Evolutionary conservation across 2,797 vertebrate genomes (phyloP).

Genomic region (Gadopsis marmoratus): DNA sequence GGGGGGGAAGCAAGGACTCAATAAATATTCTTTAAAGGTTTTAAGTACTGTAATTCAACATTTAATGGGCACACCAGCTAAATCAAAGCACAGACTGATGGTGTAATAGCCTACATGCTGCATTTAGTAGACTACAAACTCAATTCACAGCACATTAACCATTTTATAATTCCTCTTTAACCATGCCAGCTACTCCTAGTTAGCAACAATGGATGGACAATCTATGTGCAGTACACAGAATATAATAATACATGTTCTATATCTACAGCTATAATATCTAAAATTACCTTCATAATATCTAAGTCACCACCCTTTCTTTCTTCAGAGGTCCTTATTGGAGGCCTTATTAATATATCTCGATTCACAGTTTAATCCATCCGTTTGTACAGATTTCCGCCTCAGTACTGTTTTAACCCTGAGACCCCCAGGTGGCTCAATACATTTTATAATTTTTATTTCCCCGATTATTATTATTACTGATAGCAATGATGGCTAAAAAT

Average conservation of each 20-base stretch:
- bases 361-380: neutral
- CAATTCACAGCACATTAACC: neutral
- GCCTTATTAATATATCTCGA: neutral
- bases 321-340: neutral
- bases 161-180: neutral
- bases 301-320: neutral
- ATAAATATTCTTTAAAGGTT: no score
- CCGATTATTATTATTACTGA: neutral
- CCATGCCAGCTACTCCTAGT: neutral
- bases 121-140: neutral
- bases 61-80: neutral
- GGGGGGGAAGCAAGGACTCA: no score
- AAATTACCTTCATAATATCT: neutral
- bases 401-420: neutral
- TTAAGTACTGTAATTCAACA: no score
- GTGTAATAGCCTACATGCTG: neutral
- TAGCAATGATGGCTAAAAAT: neutral
- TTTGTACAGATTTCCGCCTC: neutral
- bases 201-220: neutral
- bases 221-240: neutral
- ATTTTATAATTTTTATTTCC: neutral
- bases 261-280: no score
- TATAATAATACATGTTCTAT: neutral
- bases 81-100: neutral
- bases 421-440: neutral